Conservation (phyloP, 2,113 vertebrate genomes). For the Arothron firmamentum region DNA sequence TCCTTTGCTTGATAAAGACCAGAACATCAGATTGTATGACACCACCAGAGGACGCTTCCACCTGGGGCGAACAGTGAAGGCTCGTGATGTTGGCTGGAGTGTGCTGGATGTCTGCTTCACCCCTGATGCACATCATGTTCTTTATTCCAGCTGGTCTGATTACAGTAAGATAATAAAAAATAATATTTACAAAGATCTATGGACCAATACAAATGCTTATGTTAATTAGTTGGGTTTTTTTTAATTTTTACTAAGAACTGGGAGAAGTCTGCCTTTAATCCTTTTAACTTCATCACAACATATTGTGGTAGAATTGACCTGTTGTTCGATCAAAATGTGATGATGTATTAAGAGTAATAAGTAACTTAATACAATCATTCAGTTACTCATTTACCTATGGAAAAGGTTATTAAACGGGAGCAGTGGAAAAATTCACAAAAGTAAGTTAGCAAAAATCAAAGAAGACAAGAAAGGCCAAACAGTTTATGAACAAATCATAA, state of each 20-base stretch:
- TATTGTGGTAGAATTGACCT: background rate
- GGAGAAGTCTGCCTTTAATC: no score
- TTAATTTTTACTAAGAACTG: background rate
- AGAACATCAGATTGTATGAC: constrained; percentile 87
- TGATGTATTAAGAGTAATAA: no score
- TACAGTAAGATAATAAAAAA: constrained; percentile 84
- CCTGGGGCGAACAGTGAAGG: constrained; percentile 82
- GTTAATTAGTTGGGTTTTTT: background rate
- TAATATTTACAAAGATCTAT: no score
- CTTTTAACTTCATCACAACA: background rate
- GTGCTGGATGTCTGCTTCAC: constrained; percentile 89
- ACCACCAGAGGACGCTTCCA: constrained; percentile 80
- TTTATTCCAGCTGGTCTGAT: constrained; percentile 94
- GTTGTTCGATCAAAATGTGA: background rate
- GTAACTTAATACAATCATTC: background rate
- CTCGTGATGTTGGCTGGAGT: constrained; percentile 90
- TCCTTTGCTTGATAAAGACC: constrained; percentile 71
- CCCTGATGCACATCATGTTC: constrained; percentile 80
- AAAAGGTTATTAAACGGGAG: no score
- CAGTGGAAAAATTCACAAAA: no score
- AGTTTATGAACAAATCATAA: no score
- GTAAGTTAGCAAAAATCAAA: no score
- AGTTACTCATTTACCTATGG: no score
- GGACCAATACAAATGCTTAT: background rate
- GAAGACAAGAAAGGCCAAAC: no score